Percentiles rank a stretch among this genome's conserved stretches.
Evolutionary conservation across 2,888 invertebrate species (phyloP).

Genomic region (Dryobota labecula): DNA sequence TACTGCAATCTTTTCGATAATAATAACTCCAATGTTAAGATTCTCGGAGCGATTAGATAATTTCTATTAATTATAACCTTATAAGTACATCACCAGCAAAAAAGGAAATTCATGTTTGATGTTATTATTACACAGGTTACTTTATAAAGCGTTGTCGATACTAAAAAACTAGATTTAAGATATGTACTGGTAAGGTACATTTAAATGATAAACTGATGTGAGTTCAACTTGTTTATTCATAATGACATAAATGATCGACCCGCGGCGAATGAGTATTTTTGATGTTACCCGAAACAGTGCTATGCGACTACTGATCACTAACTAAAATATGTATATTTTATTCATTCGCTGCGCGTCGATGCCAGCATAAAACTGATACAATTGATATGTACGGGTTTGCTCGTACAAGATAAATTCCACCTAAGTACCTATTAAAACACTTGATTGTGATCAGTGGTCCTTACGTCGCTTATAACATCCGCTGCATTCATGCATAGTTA

Average conservation of each 20-base stretch:
- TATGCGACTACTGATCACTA: too few species aligned
- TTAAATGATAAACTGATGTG: too few species aligned
- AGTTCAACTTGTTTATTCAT: too few species aligned
- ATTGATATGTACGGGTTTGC: too few species aligned
- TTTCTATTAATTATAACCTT: conserved; percentile 15
- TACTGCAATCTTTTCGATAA: neutral
- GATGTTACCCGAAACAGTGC: too few species aligned
- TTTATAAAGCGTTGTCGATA: conserved; percentile 19
- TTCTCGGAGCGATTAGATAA: conserved; percentile 41
- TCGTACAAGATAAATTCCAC: neutral
- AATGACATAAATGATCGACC: too few species aligned
- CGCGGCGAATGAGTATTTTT: too few species aligned
- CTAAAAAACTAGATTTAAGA: conserved; percentile 13
- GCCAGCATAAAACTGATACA: too few species aligned
- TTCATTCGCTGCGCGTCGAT: too few species aligned
- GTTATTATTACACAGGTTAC: neutral
- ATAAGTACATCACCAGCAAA: neutral
- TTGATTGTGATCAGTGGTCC: neutral
- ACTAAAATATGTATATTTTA: too few species aligned
- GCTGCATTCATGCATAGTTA: neutral
- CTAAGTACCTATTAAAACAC: neutral
- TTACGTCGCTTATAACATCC: neutral
- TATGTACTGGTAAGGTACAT: too few species aligned
- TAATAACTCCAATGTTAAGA: conserved; percentile 5
- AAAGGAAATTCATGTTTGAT: conserved; percentile 47